Conservation (phyloP, 1,140 invertebrate genomes). For the Drosophila lacteicornis region DNA sequence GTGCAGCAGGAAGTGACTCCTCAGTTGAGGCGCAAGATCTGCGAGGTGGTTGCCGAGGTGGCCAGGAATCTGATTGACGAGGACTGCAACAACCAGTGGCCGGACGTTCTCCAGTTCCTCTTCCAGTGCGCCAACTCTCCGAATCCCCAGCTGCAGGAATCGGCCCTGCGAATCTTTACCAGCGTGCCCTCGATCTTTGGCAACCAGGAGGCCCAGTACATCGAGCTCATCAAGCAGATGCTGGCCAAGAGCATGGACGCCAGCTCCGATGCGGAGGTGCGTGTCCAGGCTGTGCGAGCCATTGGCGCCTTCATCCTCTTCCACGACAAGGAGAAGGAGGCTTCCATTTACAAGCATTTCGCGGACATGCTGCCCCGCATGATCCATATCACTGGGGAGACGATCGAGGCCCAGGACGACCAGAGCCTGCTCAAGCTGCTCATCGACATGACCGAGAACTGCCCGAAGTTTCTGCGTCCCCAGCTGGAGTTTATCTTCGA, state of each 20-base stretch:
- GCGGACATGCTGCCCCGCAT: slow-evolving; percentile 92
- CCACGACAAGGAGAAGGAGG: slow-evolving; percentile 95
- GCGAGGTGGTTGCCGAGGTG: slow-evolving; percentile 97
- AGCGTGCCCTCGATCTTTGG: slow-evolving; percentile 98
- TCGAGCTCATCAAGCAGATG: slow-evolving; percentile 98
- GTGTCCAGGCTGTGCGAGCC: slow-evolving; percentile 93
- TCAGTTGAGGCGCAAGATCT: slow-evolving; percentile 93
- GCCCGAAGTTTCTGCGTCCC: slow-evolving; percentile 95
- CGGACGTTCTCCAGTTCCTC: slow-evolving; percentile 97
- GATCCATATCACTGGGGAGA: slow-evolving; percentile 88
- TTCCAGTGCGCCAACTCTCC: slow-evolving; percentile 96
- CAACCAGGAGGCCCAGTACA: slow-evolving; percentile 95
- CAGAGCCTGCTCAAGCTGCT: slow-evolving; percentile 95
- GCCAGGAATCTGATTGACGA: slow-evolving; percentile 98
- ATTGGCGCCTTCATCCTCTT: slow-evolving; percentile 95
- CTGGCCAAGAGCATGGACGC: slow-evolving; percentile 92
- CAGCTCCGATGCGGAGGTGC: slow-evolving; percentile 89
- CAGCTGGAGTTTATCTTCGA: slow-evolving; percentile 95
- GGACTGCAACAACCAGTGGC: slow-evolving; percentile 98
- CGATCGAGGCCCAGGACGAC: slow-evolving; percentile 93
- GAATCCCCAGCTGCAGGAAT: slow-evolving; percentile 94
- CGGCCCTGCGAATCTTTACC: slow-evolving; percentile 97
- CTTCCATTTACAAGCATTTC: slow-evolving; percentile 94
- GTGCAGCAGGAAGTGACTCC: slow-evolving; percentile 93
- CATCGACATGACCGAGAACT: slow-evolving; percentile 96